Percentiles rank a stretch among this genome's conserved stretches.
Conservation (phyloP, 1,140 invertebrate species). For the Eufriesea mexicana region DNA sequence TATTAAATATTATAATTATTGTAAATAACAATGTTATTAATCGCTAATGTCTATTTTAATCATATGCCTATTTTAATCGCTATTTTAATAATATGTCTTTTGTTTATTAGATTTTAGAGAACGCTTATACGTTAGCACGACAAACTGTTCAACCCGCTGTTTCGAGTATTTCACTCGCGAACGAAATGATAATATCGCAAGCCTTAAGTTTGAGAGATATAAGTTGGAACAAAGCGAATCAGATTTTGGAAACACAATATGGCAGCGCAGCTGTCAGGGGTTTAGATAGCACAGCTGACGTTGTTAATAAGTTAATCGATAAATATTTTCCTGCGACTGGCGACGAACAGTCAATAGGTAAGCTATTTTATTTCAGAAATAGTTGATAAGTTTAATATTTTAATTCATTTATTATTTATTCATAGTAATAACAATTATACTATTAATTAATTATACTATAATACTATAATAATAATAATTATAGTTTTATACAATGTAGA, state of each 20-base stretch:
- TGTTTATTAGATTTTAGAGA: constrained; percentile 73
- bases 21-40: neutral
- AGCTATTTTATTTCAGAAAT: neutral
- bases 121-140: constrained; percentile 80
- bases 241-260: constrained; percentile 86
- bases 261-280: constrained; percentile 85
- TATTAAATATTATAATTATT: no score
- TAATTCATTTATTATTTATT: no score
- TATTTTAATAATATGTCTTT: neutral
- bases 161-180: constrained; percentile 70
- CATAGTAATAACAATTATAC: no score
- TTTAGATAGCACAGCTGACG: constrained; percentile 84
- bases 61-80: neutral
- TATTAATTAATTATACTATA: no score
- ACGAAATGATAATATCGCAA: constrained; percentile 80
- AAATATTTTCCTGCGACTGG: constrained; percentile 86
- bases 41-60: neutral
- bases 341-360: constrained; percentile 80
- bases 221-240: constrained; percentile 88
- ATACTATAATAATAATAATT: no score
- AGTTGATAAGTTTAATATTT: neutral
- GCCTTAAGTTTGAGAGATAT: constrained; percentile 85
- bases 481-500: no score
- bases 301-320: constrained; percentile 86
- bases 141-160: constrained; percentile 81